Percentiles rank a stretch among this genome's conserved stretches.
Conservation (phyloP, 2,797 vertebrate genomes). For the Halcyon leucocephala region DNA sequence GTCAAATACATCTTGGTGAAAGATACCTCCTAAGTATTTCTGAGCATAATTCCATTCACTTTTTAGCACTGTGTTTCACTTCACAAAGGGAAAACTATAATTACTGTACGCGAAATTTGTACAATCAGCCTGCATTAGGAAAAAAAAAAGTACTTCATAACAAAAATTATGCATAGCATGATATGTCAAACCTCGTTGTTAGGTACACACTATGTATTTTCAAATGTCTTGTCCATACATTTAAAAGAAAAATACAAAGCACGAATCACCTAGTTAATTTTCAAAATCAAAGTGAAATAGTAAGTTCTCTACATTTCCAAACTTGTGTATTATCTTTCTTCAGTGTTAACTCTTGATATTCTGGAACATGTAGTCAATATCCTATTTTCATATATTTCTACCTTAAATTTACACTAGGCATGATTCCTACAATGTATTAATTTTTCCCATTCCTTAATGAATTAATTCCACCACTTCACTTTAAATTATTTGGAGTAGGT, state of each 20-base stretch:
- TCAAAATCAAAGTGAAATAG: background rate
- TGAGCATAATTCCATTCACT: background rate
- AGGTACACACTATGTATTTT: background rate
- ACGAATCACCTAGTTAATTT: background rate
- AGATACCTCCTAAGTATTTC: background rate
- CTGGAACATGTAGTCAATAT: background rate
- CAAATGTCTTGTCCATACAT: background rate
- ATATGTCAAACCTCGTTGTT: background rate
- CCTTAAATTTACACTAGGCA: background rate
- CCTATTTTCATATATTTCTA: background rate
- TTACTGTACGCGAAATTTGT: background rate
- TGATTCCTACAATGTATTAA: background rate
- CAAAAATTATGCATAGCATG: background rate
- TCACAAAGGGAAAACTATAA: background rate
- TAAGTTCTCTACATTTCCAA: background rate
- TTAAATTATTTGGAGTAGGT: background rate
- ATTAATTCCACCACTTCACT: background rate
- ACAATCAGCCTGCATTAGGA: background rate
- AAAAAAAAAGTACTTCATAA: background rate
- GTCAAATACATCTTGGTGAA: background rate
- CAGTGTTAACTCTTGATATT: background rate
- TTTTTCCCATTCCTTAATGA: background rate
- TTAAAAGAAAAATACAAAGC: background rate
- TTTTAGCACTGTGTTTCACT: background rate
- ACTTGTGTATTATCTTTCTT: background rate